These are phyloP conservation scores for Caloenas nicobarica DNA, from an alignment of 2,113 vertebrate species.

Conservation along the genomic window DNA sequence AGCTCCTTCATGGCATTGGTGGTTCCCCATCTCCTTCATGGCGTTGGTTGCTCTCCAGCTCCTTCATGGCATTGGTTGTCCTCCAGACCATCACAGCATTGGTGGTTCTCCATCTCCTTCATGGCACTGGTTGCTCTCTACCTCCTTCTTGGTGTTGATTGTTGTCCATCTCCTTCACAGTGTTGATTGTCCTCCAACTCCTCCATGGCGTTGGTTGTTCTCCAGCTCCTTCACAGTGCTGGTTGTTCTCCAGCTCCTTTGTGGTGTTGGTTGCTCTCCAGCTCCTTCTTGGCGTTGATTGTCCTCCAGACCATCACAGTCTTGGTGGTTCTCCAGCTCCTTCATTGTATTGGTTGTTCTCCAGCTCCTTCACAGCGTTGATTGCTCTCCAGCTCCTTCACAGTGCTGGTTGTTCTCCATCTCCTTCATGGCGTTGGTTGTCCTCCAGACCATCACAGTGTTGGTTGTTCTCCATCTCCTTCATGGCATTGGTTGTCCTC, in stretches of 20 bases:
- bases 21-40: too few species aligned
- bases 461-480: background rate
- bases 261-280: too few species aligned
- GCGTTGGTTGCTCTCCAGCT: background rate
- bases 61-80: background rate
- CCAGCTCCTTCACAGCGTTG: too few species aligned
- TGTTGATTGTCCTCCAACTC: background rate
- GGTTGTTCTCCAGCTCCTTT: background rate
- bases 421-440: background rate
- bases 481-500: fast-evolving
- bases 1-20: too few species aligned
- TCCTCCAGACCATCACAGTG: background rate
- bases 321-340: too few species aligned
- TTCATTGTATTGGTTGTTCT: too few species aligned
- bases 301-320: too few species aligned
- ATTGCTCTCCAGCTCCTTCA: background rate
- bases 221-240: background rate
- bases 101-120: too few species aligned
- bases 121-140: too few species aligned
- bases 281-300: too few species aligned
- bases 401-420: background rate
- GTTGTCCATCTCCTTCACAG: too few species aligned
- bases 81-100: background rate
- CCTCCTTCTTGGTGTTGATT: too few species aligned
- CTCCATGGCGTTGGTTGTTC: fast-evolving